Percentiles rank a stretch among this genome's conserved stretches.
Evolutionary conservation across 2,113 vertebrate genomes (phyloP).

Genomic region (rat (Rattus norvegicus)): DNA sequence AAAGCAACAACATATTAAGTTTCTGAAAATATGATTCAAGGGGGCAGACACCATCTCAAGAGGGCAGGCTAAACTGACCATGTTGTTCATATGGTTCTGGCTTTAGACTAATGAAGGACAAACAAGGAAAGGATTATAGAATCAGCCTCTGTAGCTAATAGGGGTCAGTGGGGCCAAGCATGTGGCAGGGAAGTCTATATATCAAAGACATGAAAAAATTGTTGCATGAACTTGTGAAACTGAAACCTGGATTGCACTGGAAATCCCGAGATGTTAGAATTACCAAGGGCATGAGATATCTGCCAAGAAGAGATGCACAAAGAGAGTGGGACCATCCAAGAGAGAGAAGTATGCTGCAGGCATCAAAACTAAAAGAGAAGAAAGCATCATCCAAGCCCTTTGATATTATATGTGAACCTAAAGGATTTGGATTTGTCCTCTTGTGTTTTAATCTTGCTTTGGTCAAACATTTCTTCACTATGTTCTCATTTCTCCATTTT

Average conservation of each 20-base stretch:
- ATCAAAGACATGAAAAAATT: neutral
- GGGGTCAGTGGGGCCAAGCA: neutral
- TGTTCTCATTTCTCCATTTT: neutral
- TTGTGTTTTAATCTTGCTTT: neutral
- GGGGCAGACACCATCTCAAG: neutral
- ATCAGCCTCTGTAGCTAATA: neutral
- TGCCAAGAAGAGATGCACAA: neutral
- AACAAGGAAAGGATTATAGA: neutral
- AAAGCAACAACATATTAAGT: neutral
- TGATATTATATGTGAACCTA: neutral
- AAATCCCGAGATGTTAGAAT: neutral
- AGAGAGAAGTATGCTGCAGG: neutral
- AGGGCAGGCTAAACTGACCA: neutral
- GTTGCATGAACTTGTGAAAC: neutral
- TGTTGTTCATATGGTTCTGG: neutral
- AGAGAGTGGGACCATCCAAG: neutral
- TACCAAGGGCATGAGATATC: neutral
- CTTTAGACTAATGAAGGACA: neutral
- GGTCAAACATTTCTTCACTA: neutral
- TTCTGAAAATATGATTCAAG: neutral
- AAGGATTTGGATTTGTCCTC: neutral
- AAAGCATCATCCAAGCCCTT: neutral
- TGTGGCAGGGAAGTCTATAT: too few species aligned
- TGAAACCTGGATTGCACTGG: neutral
- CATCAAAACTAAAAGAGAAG: neutral